Conservation (phyloP, 2,113 vertebrate species). For the Hyperoodon ampullatus region DNA sequence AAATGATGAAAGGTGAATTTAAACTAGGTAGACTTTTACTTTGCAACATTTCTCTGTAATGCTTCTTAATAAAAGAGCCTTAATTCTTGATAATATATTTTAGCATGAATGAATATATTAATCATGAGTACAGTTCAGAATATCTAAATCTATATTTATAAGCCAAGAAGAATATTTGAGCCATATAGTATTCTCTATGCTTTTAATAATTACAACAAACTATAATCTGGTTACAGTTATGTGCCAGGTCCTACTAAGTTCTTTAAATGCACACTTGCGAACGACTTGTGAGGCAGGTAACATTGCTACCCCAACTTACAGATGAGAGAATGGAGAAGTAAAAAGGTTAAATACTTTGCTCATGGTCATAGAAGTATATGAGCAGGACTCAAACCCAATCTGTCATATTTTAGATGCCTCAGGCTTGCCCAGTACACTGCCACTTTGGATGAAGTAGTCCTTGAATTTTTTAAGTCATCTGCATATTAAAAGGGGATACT, state of each 20-base stretch:
- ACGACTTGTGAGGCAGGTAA: neutral
- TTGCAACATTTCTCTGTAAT: neutral
- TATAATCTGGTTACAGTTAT: neutral
- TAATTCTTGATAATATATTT: neutral
- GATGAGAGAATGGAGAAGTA: neutral
- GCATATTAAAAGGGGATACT: neutral
- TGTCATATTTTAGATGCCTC: fast-evolving
- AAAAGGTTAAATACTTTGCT: neutral
- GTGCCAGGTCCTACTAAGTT: neutral
- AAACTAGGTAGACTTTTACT: neutral
- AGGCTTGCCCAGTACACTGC: neutral
- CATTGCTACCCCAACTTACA: neutral
- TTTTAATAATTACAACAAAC: neutral
- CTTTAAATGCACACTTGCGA: neutral
- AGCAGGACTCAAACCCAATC: neutral
- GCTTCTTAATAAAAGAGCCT: neutral
- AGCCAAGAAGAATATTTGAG: neutral
- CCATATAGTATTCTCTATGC: neutral
- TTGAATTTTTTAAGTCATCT: neutral
- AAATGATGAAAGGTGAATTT: neutral
- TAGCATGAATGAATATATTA: neutral
- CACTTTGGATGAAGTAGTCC: neutral
- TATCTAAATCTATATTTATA: neutral
- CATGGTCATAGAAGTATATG: neutral
- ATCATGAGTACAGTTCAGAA: neutral